These are phyloP conservation scores for Tyrannus savana DNA, from an alignment of 2,113 vertebrate species.

Conservation along the genomic window DNA sequence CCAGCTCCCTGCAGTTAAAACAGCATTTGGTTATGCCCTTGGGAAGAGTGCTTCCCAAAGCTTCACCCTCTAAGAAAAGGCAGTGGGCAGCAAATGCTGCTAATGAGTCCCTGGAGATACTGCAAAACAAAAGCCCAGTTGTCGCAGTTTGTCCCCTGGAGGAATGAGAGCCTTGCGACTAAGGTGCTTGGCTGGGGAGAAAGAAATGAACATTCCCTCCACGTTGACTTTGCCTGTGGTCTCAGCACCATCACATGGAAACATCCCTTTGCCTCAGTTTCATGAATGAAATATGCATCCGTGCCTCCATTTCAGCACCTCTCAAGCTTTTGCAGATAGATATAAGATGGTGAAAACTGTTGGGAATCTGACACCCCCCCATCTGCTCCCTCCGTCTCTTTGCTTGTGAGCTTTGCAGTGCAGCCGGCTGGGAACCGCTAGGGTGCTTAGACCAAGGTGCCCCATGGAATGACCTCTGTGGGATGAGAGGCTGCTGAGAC, in stretches of 20 bases:
- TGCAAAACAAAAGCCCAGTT: neutral
- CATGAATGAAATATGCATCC: neutral
- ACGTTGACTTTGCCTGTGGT: fast-evolving
- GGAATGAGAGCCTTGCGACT: neutral
- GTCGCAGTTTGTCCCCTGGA: neutral
- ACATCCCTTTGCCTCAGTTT: neutral
- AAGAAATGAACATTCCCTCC: neutral
- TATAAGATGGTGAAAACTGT: neutral
- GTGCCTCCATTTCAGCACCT: neutral
- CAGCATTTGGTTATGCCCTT: neutral
- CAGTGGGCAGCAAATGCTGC: neutral
- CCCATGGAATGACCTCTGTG: neutral
- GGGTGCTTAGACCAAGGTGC: neutral
- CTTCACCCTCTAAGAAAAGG: neutral
- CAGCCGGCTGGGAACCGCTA: neutral
- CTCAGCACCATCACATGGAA: neutral
- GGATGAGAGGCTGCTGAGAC: neutral
- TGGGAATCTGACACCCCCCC: neutral
- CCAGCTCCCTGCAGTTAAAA: neutral
- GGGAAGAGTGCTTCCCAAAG: neutral
- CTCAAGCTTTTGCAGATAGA: neutral
- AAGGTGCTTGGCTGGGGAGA: neutral
- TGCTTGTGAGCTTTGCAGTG: neutral
- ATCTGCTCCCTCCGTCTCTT: neutral
- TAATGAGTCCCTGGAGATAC: neutral